Conservation (phyloP, 1,140 invertebrate species). For the Drosophila teissieri region DNA sequence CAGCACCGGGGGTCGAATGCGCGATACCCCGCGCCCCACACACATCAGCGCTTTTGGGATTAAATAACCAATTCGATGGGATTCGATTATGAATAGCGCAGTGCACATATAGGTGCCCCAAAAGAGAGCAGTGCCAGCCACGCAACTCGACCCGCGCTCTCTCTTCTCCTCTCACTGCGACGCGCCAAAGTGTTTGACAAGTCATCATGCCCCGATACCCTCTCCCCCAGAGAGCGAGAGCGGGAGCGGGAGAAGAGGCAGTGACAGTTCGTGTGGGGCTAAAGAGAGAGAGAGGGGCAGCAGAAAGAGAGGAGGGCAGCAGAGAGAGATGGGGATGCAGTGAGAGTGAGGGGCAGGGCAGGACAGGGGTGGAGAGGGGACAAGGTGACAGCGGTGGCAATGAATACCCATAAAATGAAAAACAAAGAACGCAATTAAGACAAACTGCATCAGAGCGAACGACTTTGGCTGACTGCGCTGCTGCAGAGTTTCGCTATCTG, state of each 20-base stretch:
- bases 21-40: not conserved
- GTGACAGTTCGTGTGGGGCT: constrained; percentile 6
- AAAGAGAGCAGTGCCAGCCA: too few relatives aligned
- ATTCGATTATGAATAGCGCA: too few relatives aligned
- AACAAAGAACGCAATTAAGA: constrained; percentile 36
- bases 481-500: constrained; percentile 29
- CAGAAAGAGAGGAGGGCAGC: not conserved
- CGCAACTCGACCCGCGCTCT: too few relatives aligned
- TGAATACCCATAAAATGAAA: constrained; percentile 20
- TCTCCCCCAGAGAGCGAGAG: not conserved
- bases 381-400: constrained; percentile 26
- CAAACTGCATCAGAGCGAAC: constrained; percentile 32
- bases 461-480: constrained; percentile 17
- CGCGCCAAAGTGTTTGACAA: too few relatives aligned
- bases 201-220: not conserved
- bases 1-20: not conserved
- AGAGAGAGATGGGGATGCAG: not conserved
- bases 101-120: too few relatives aligned
- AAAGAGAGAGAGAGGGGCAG: too few relatives aligned
- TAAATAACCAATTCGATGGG: too few relatives aligned
- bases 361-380: not conserved
- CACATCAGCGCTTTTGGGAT: too few relatives aligned
- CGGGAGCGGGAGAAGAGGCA: constrained; percentile 14
- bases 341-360: not conserved
- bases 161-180: too few relatives aligned